These are phyloP conservation scores for Noctuana brunneofusca DNA, from an alignment of 2,888 invertebrate species.

Conservation along the genomic window DNA sequence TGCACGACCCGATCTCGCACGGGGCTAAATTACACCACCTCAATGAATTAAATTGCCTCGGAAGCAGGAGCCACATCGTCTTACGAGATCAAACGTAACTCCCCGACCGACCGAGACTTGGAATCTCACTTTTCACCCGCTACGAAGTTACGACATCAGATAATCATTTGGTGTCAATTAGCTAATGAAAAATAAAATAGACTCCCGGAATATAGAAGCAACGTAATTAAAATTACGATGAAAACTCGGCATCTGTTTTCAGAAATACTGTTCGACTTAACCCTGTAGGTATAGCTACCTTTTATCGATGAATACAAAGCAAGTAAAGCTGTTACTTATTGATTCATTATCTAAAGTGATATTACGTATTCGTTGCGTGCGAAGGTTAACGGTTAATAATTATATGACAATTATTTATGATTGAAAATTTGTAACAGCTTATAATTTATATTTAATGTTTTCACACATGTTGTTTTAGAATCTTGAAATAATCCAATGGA, in stretches of 20 bases:
- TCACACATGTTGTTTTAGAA: too few relatives aligned
- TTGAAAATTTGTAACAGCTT: not conserved
- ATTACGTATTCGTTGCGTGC: not conserved
- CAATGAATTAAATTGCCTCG: constrained; percentile 73
- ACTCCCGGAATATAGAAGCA: constrained; percentile 59
- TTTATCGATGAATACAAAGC: constrained; percentile 15
- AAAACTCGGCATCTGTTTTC: constrained; percentile 73
- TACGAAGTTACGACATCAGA: constrained; percentile 71
- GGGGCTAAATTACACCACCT: constrained; percentile 68
- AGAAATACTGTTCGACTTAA: constrained; percentile 36
- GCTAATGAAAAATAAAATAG: constrained; percentile 82
- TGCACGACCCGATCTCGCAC: constrained; percentile 56
- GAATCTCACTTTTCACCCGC: constrained; percentile 54
- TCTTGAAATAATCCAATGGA: too few relatives aligned
- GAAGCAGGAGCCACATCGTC: constrained; percentile 51
- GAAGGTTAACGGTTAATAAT: constrained; percentile 11
- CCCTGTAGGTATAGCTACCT: constrained; percentile 1
- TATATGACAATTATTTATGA: constrained; percentile 2
- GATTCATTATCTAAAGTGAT: constrained; percentile 21
- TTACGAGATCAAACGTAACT: constrained; percentile 70
- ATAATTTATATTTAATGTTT: too few relatives aligned
- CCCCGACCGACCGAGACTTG: constrained; percentile 56
- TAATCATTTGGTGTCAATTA: constrained; percentile 80
- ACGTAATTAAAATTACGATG: constrained; percentile 76
- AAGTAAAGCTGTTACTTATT: not conserved